Evolutionary conservation across 2,888 invertebrate species (phyloP).

Genomic region (Portevinia maculata): DNA sequence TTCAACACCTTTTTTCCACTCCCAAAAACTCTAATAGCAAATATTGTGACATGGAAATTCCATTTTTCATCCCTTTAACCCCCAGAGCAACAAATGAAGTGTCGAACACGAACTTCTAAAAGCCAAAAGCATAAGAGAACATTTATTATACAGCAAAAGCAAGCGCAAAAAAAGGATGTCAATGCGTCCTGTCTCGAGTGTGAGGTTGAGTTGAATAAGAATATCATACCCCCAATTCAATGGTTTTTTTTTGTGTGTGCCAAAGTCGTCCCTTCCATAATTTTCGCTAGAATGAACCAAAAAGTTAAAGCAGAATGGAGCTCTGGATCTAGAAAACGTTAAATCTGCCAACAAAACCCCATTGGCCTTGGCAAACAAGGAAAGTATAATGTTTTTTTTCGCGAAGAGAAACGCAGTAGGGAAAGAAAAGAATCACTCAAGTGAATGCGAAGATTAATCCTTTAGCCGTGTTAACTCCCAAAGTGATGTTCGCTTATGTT

Average conservation of each 20-base stretch:
- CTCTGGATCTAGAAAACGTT: constrained; percentile 39
- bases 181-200: constrained; percentile 34
- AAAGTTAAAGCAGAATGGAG: constrained; percentile 47
- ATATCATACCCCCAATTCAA: constrained; percentile 62
- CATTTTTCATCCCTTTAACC: constrained; percentile 42
- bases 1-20: constrained; percentile 7
- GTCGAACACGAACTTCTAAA: constrained; percentile 69
- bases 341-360: constrained; percentile 47
- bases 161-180: constrained; percentile 55
- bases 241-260: constrained; percentile 1
- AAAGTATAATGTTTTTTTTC: constrained; percentile 61
- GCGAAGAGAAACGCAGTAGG: constrained; percentile 12
- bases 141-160: constrained; percentile 59
- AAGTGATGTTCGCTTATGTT: constrained; percentile 58
- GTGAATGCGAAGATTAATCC: constrained; percentile 69
- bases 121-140: constrained; percentile 64
- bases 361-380: constrained; percentile 58
- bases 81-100: constrained; percentile 67
- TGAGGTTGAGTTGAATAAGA: constrained; percentile 31
- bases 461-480: constrained; percentile 68
- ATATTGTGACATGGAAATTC: constrained; percentile 62
- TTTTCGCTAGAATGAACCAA: constrained; percentile 38
- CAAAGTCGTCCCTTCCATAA: constrained; percentile 45
- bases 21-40: constrained; percentile 50
- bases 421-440: constrained; percentile 62